phyloP scores from a whole-genome alignment of 2,888 invertebrate genomes.

The Isotomurus palustris region DNA sequence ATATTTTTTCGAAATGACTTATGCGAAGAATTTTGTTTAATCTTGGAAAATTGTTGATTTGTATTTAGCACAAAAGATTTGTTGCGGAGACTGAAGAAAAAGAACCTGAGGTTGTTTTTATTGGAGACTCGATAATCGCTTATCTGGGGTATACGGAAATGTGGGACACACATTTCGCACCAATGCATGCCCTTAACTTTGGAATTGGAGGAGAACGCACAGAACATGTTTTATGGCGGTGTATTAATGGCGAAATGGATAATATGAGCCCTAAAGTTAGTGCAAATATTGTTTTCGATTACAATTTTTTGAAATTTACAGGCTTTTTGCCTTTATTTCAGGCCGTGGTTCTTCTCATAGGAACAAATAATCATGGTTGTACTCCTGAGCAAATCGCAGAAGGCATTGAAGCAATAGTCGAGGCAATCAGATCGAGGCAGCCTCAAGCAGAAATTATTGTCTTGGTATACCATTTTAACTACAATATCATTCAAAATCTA shows the following conservation, averaged over 20 bases:
- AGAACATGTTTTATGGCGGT: conserved; percentile 84
- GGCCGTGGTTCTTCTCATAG: conserved; percentile 66
- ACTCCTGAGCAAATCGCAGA: conserved; percentile 74
- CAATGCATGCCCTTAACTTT: conserved; percentile 85
- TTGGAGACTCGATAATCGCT: conserved; percentile 83
- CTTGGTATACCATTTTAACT: conserved; percentile 58
- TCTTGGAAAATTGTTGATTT: background rate
- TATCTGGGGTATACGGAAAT: conserved; percentile 76
- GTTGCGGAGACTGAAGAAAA: conserved; percentile 77
- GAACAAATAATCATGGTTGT: conserved; percentile 80
- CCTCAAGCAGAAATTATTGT: conserved; percentile 76
- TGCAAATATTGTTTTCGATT: too few species aligned
- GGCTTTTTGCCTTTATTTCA: conserved; percentile 48
- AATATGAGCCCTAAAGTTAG: conserved; percentile 78
- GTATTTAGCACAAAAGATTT: conserved; percentile 72
- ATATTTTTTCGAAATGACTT: background rate
- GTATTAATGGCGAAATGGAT: conserved; percentile 83
- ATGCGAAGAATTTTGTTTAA: too few species aligned
- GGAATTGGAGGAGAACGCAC: conserved; percentile 83
- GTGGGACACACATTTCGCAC: conserved; percentile 87
- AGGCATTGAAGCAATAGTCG: conserved; percentile 73
- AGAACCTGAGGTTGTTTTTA: conserved; percentile 86
- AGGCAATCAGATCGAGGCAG: conserved; percentile 68
- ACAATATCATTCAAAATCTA: background rate
- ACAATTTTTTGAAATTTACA: too few species aligned